Base-by-base conservation (phyloP, 1,140 invertebrate species). In the Cherax destructor region DNA sequence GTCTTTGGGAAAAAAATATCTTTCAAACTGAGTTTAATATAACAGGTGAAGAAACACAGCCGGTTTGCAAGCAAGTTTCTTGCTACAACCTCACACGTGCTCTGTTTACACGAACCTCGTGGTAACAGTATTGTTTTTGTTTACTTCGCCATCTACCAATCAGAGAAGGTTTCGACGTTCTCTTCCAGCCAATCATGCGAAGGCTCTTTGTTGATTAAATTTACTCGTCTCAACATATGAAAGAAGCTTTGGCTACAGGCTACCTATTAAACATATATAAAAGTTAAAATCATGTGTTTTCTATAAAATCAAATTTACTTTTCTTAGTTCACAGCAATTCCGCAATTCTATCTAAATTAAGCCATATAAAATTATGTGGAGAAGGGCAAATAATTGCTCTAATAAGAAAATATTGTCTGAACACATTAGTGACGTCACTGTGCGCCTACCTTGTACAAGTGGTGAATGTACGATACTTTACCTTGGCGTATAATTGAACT, bases 81-180 rank as follows among this genome's bases (percentile, higher is more conserved):
- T 49, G 47, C 77, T 50, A 79, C 50, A 79, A 21, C 50, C 4
- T 21, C 80, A 56, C 80, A 18, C 76, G 50, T 77, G 76, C 74
- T 77, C 24, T 87, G 86, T 87, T 87, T 87, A 87, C 86, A 87
- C 56, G 86, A 78, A 79, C 76, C 86, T 87, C 86, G 86, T 87
- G 86, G 86, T 87, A 47, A 7, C 7, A 61, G 59, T n/a, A 10
- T 59, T 87, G 86, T 87, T 87, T 87, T 87, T 78, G 86, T 79
- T 87, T 78, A 87, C 86, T 74, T 79, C 86, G 41, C 76, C 5
- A 16, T 21, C 74, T 24, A 65, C 86, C 86, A 87, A 87, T 87
- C 74, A 87, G 49, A 50, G 65, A 79, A 1, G 5, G 41, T 21
- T 87, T 87, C 86, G 86, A 87, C 74, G 86, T 87, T 87, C 76